A percentile compares a stretch with the other conserved stretches of the same genome.
phyloP scores from a whole-genome alignment of 2,888 invertebrate genomes.

The Drosophila eohydei region DNA sequence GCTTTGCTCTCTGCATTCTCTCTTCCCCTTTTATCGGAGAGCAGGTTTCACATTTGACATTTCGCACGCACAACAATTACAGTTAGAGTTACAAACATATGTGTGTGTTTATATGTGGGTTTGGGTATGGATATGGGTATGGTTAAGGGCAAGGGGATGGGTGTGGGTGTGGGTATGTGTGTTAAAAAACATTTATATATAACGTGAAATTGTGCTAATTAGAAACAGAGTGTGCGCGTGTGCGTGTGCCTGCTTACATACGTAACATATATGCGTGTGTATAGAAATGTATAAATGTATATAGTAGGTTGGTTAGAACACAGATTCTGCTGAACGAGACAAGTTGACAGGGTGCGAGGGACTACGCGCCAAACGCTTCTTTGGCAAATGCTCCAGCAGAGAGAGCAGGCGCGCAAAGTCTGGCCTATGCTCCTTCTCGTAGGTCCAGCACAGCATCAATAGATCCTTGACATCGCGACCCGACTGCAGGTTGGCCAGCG shows the following conservation, averaged over 20 bases:
- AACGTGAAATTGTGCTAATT: conserved; percentile 60
- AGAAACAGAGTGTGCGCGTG: conserved; percentile 29
- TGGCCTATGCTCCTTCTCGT: conserved; percentile 92
- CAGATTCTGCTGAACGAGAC: conserved; percentile 97
- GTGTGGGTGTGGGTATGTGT: not conserved
- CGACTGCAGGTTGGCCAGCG: conserved; percentile 96
- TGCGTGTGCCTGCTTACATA: conserved; percentile 28
- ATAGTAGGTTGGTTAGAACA: conserved; percentile 88
- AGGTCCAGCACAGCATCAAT: conserved; percentile 98
- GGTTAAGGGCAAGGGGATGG: not conserved
- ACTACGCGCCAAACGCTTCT: conserved; percentile 97
- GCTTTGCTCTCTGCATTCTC: conserved; percentile 34
- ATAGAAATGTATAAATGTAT: conserved; percentile 24
- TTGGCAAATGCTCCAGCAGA: conserved; percentile 95
- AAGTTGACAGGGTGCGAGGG: conserved; percentile 99
- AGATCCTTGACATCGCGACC: conserved; percentile 99
- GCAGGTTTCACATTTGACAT: conserved; percentile 45
- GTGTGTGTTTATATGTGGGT: not conserved
- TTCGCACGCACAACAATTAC: conserved; percentile 40
- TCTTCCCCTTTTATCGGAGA: conserved; percentile 8
- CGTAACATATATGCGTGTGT: conserved; percentile 12
- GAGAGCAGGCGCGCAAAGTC: conserved; percentile 95
- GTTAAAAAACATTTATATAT: conserved; percentile 32
- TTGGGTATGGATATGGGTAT: not conserved
- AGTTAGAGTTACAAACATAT: conserved; percentile 8